Conservation (phyloP, 2,888 invertebrate genomes). For the Panzeria rudis region DNA sequence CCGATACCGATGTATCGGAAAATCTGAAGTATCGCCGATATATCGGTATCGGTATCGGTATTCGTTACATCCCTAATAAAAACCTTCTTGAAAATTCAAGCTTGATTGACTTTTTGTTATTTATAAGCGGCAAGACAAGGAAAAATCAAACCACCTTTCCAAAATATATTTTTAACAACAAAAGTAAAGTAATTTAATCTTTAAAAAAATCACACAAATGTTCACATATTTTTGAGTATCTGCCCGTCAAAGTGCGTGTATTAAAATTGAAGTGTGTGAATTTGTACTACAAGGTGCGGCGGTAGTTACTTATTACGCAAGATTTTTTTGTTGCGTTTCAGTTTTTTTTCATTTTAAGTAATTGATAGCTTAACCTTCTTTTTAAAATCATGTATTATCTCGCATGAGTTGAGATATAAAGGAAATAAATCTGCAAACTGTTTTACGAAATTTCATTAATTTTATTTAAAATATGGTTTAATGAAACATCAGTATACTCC, state of each 20-base stretch:
- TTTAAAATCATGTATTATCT: constrained; percentile 25
- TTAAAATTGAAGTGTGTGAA: constrained; percentile 28
- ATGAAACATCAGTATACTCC: too few species aligned
- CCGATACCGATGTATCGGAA: too few species aligned
- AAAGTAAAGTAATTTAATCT: constrained; percentile 56
- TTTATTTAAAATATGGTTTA: not conserved
- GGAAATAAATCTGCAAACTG: not conserved
- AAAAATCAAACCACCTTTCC: constrained; percentile 47
- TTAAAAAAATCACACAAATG: not conserved
- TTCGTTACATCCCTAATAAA: too few species aligned
- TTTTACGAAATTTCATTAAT: constrained; percentile 21
- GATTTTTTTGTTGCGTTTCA: constrained; percentile 3
- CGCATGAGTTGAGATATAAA: not conserved
- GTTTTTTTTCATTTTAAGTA: constrained; percentile 49
- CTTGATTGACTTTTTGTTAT: constrained; percentile 50
- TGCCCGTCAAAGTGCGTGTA: constrained; percentile 16
- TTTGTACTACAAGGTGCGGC: constrained; percentile 52
- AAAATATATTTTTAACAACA: constrained; percentile 26
- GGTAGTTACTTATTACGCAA: constrained; percentile 56
- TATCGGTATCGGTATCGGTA: too few species aligned
- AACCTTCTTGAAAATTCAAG: constrained; percentile 42
- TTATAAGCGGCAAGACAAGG: not conserved
- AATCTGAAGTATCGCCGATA: too few species aligned
- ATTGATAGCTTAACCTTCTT: constrained; percentile 68
- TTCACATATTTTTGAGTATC: not conserved